A percentile compares a stretch with the other conserved stretches of the same genome.
Evolutionary conservation across 2,113 vertebrate genomes (phyloP).

Genomic region (Amblyopsis rosae): DNA sequence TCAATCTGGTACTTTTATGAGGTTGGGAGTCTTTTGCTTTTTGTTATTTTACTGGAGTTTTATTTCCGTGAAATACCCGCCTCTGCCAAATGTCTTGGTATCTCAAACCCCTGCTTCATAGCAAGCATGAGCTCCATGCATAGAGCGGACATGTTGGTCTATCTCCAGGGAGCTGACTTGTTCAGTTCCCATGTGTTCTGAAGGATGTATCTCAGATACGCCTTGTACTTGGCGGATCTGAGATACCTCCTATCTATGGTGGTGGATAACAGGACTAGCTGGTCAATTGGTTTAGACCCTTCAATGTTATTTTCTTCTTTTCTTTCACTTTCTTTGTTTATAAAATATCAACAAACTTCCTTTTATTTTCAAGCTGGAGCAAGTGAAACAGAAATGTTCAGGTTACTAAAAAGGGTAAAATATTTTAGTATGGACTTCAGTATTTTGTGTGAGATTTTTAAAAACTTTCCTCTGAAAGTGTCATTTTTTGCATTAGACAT

Average conservation of each 20-base stretch:
- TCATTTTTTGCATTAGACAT: too few relatives aligned
- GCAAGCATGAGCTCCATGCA: conserved; percentile 13
- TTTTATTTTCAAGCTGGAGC: conserved; percentile 10
- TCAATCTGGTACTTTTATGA: too few relatives aligned
- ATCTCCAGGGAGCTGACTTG: conserved; percentile 23
- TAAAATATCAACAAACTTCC: neutral
- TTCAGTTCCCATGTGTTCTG: neutral
- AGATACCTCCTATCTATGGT: neutral
- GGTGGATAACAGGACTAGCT: neutral
- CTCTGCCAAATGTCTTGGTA: neutral
- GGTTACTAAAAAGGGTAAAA: conserved; percentile 23
- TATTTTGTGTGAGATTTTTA: conserved; percentile 45
- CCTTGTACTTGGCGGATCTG: conserved; percentile 15
- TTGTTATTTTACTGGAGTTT: too few relatives aligned
- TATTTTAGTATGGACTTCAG: conserved; percentile 57
- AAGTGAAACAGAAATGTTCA: conserved; percentile 27
- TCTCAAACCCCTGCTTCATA: neutral
- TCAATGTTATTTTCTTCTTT: conserved; percentile 10
- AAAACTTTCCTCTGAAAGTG: conserved; percentile 40
- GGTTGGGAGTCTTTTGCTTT: too few relatives aligned
- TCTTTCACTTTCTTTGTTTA: neutral
- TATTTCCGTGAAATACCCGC: too few relatives aligned
- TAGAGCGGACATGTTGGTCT: neutral
- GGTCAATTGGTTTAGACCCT: conserved; percentile 8
- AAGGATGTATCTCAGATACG: conserved; percentile 37